Conservation (phyloP, 1,140 invertebrate genomes). For the Gerris buenoi region DNA sequence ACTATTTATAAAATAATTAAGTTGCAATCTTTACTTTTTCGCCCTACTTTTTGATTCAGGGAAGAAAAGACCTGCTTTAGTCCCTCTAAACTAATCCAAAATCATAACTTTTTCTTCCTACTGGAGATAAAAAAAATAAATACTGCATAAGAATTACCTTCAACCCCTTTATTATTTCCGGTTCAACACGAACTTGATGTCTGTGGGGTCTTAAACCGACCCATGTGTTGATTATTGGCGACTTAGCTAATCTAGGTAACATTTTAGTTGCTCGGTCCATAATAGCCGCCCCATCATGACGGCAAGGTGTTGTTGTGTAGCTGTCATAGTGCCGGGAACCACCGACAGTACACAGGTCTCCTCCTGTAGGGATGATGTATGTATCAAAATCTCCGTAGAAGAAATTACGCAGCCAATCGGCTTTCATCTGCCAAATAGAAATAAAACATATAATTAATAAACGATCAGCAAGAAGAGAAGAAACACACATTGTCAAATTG, state of each 20-base stretch:
- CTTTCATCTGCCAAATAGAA: constrained; percentile 42
- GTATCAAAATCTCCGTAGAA: constrained; percentile 59
- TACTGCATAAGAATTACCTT: too few species aligned
- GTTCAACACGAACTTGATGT: constrained; percentile 44
- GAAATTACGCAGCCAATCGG: constrained; percentile 79
- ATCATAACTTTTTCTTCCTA: too few species aligned
- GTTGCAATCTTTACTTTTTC: too few species aligned
- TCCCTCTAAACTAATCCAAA: too few species aligned
- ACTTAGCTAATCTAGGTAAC: constrained; percentile 49
- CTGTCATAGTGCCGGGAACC: constrained; percentile 68
- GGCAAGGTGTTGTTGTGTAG: constrained; percentile 48
- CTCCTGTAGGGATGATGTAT: constrained; percentile 66
- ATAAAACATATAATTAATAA: too few species aligned
- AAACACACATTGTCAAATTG: too few species aligned
- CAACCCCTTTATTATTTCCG: constrained; percentile 27
- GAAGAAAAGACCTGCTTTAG: too few species aligned
- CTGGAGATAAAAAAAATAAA: too few species aligned
- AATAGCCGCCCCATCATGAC: constrained; percentile 55
- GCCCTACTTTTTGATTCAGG: too few species aligned
- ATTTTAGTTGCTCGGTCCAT: constrained; percentile 52
- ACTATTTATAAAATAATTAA: too few species aligned
- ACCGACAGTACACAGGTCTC: constrained; percentile 58
- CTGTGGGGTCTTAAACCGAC: constrained; percentile 60
- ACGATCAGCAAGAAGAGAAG: too few species aligned
- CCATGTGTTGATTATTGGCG: constrained; percentile 40